Evolutionary conservation across 2,888 invertebrate genomes (phyloP).

Genomic region (Sphaerophoria taeniata): DNA sequence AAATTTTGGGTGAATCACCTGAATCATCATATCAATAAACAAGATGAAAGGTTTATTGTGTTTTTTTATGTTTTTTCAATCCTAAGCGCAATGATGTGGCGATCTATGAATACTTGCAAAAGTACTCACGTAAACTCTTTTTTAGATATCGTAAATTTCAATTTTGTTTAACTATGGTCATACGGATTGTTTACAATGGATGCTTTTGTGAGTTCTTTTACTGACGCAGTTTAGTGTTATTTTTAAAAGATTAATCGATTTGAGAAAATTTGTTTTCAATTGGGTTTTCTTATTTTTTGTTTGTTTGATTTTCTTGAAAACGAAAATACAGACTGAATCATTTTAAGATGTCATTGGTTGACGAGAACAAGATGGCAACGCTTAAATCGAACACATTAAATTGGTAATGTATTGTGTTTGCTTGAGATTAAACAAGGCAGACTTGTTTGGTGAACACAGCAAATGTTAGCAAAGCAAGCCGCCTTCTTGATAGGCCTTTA

Average conservation of each 20-base stretch:
- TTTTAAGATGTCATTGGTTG: conserved; percentile 14
- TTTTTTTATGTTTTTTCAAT: conserved; percentile 17
- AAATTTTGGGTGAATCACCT: conserved; percentile 52
- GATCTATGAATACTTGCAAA: neutral
- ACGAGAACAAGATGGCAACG: conserved; percentile 5
- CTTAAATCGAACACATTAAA: conserved; percentile 5
- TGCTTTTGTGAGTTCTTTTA: neutral
- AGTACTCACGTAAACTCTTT: neutral
- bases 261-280: neutral
- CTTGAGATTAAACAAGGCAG: neutral
- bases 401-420: conserved; percentile 5
- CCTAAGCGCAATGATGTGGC: neutral
- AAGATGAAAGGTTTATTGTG: conserved; percentile 20
- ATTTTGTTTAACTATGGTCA: conserved; percentile 48
- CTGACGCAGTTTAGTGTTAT: conserved; percentile 31
- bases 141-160: conserved; percentile 38
- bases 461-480: too few relatives aligned
- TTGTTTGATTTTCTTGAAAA: neutral
- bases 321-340: neutral
- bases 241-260: conserved; percentile 26
- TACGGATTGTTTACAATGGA: conserved; percentile 42
- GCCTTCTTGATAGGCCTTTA: too few relatives aligned
- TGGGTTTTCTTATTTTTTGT: neutral
- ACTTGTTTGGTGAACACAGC: neutral
- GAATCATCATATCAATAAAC: neutral